phyloP scores from a whole-genome alignment of 2,888 invertebrate genomes.

The Lydus trimaculatus region DNA sequence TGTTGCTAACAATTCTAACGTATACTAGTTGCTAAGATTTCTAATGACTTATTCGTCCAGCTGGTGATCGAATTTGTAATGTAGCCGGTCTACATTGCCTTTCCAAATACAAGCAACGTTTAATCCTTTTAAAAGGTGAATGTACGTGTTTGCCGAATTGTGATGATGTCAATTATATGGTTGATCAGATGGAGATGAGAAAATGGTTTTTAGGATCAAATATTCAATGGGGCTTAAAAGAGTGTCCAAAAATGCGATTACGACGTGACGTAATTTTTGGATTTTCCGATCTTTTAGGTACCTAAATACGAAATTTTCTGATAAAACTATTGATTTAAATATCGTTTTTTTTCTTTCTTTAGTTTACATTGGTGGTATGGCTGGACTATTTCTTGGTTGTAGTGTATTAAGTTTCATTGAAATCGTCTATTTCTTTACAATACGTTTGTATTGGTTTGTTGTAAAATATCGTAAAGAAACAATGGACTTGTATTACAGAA shows the following conservation, averaged over 20 bases:
- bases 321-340: too few species aligned
- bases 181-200: constrained; percentile 63
- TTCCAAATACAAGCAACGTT: constrained; percentile 63
- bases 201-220: constrained; percentile 76
- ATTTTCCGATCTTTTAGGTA: constrained; percentile 79
- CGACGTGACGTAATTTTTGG: constrained; percentile 77
- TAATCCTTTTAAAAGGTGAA: constrained; percentile 64
- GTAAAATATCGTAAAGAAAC: constrained; percentile 44
- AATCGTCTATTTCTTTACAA: constrained; percentile 73
- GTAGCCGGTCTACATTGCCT: constrained; percentile 71
- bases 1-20: too few species aligned
- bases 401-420: constrained; percentile 80
- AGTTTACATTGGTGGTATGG: constrained; percentile 83
- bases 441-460: constrained; percentile 70
- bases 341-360: too few species aligned
- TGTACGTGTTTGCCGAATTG: constrained; percentile 74
- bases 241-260: constrained; percentile 75
- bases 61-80: constrained; percentile 67
- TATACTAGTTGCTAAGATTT: not conserved
- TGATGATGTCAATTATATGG: constrained; percentile 73
- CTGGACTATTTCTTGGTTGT: constrained; percentile 79
- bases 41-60: too few species aligned
- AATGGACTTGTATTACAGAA: not conserved
- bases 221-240: constrained; percentile 76
- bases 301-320: constrained; percentile 40